Percentiles rank a stretch among this genome's conserved stretches.
Evolutionary conservation across 2,797 vertebrate species (phyloP).

Genomic region (Silurus aristotelis): DNA sequence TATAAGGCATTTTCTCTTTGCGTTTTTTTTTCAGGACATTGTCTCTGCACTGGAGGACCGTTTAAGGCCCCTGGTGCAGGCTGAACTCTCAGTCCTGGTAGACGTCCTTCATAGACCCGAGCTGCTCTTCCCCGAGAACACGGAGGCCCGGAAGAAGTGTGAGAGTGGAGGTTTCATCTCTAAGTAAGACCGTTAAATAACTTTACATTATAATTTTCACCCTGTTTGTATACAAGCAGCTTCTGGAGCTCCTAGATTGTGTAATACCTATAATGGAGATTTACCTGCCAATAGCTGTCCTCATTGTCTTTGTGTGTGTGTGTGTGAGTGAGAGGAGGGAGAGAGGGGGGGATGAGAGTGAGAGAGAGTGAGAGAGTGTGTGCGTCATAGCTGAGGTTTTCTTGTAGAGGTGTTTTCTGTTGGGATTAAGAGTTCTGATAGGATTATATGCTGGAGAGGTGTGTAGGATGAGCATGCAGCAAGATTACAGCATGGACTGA

Average conservation of each 20-base stretch:
- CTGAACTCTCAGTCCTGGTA: slow-evolving; percentile 93
- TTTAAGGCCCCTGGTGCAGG: slow-evolving; percentile 91
- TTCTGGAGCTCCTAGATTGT: too few species aligned
- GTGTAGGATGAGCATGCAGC: slow-evolving; percentile 17
- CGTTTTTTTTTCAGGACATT: slow-evolving; percentile 81
- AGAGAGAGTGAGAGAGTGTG: too few species aligned
- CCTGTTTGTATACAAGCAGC: background rate
- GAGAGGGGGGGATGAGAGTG: background rate
- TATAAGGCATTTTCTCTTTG: background rate
- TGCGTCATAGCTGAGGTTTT: background rate
- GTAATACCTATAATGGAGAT: background rate
- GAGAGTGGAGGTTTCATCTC: slow-evolving; percentile 98
- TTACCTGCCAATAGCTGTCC: background rate
- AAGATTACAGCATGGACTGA: slow-evolving; percentile 14
- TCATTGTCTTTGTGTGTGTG: background rate
- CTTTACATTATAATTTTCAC: too few species aligned
- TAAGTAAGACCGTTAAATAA: slow-evolving; percentile 77
- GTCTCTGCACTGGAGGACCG: slow-evolving; percentile 95
- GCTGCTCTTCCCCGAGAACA: slow-evolving; percentile 97
- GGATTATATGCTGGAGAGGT: slow-evolving; percentile 11
- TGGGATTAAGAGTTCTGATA: background rate
- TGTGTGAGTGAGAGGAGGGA: background rate
- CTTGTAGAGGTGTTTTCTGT: background rate
- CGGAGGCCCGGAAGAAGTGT: slow-evolving; percentile 92
- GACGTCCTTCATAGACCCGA: slow-evolving; percentile 96